Conservation (phyloP, 2,888 invertebrate species). For the Polymixis lichenea region DNA sequence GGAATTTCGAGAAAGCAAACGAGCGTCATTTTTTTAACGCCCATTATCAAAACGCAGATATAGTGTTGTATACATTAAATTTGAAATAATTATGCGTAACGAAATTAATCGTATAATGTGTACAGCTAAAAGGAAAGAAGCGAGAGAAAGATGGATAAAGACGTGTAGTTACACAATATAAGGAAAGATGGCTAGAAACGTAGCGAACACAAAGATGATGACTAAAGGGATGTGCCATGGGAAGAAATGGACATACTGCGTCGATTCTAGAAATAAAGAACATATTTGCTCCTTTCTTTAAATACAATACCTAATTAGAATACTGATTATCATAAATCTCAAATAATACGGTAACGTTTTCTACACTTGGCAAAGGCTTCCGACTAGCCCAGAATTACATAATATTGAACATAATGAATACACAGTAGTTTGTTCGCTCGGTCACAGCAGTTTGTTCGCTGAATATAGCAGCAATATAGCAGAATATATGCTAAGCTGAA, state of each 20-base stretch:
- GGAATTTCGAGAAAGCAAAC: too few species aligned
- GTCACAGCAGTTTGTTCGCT: too few species aligned
- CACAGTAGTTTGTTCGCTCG: too few species aligned
- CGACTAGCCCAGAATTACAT: not conserved
- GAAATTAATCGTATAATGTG: not conserved
- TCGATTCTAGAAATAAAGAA: too few species aligned
- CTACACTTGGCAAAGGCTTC: constrained; percentile 25
- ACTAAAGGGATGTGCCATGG: not conserved
- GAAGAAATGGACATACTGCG: not conserved
- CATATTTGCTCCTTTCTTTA: not conserved
- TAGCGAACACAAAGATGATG: not conserved
- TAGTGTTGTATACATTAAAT: constrained; percentile 6
- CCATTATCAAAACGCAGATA: not conserved
- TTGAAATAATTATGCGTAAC: not conserved
- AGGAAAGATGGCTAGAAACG: too few species aligned
- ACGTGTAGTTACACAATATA: too few species aligned
- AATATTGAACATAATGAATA: constrained; percentile 11
- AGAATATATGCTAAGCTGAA: too few species aligned
- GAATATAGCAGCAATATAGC: too few species aligned
- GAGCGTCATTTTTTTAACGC: constrained; percentile 26
- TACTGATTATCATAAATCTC: not conserved
- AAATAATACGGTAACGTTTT: constrained; percentile 4
- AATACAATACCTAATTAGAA: not conserved
- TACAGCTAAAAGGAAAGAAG: not conserved
- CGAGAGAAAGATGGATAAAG: not conserved